Base-by-base conservation (phyloP, 2,113 vertebrate genomes). In the Catharus bicknelli region DNA sequence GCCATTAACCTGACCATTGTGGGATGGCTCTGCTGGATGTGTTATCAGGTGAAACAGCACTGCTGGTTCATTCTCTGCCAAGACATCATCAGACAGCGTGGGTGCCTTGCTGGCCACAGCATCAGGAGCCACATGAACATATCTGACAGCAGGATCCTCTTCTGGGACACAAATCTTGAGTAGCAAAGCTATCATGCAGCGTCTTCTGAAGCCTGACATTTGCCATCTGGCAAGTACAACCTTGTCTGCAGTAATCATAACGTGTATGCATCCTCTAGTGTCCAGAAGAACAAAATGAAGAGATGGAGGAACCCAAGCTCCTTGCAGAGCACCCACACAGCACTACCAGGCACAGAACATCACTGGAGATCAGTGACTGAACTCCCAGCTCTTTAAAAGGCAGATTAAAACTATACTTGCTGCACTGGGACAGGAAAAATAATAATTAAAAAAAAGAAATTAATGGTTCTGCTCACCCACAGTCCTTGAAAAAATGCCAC, bases 191-290 rank as follows among this genome's bases (percentile, higher is more conserved):
- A 72, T 30, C 7, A 26, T 7, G 38, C 23, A 77, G 38, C 13
- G 32, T 70, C 55, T 63, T 88, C 22, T 78, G 40, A 85, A 94
- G 78, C 14, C 53, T 87, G 53, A 53, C 30, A 61, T 61, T 55
- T 45, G 27, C 22, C 83, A 19, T 55, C 27, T 53, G 50, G 61
- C 25, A 48, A 10, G 27, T 48, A 55, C 7, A 69, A 34, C 17
- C 11, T 79, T 0, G 0, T 14, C 53, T 50, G 26, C 1, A 1
- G 36, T 53, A 75, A 74, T 22, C 0, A 1, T n/a, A 63, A 88
- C 0, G 2, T 25, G 5, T 5, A 40, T 13, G 27, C 36, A 38
- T 42, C 45, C 59, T 61, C 32, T 53, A n/a, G n/a, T 0, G 1
- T 14, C 27, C 36, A 61, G 45, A 61, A 57, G 18, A 57, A 75